Evolutionary conservation across 2,888 invertebrate genomes (phyloP).

Genomic region (Emesis furor): DNA sequence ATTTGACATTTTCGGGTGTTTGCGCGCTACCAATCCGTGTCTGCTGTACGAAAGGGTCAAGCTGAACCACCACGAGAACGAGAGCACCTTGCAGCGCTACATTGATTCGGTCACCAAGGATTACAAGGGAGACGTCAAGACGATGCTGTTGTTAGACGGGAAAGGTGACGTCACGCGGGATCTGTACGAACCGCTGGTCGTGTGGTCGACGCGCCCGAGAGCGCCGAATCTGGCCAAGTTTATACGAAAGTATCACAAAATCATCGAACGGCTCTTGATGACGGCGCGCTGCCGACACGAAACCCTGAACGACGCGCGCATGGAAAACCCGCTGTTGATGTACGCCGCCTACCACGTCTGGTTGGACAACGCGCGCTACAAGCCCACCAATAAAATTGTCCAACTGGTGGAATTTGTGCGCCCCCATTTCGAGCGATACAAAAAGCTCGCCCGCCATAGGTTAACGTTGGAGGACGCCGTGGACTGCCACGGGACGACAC

Average conservation of each 20-base stretch:
- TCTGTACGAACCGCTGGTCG: constrained; percentile 23
- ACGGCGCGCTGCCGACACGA: constrained; percentile 17
- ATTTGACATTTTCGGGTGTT: constrained; percentile 20
- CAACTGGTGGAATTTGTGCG: constrained; percentile 23
- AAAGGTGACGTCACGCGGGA: constrained; percentile 26
- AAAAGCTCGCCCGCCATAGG: constrained; percentile 9
- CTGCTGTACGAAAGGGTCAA: constrained; percentile 18
- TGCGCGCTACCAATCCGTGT: constrained; percentile 13
- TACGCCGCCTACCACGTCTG: constrained; percentile 29
- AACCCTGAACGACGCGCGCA: constrained; percentile 10
- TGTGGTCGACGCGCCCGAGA: constrained; percentile 24
- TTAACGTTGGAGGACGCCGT: constrained; percentile 21
- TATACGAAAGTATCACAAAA: constrained; percentile 17
- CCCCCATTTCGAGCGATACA: constrained; percentile 15
- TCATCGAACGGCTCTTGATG: constrained; percentile 22
- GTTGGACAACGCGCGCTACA: constrained; percentile 21
- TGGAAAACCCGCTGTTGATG: constrained; percentile 16
- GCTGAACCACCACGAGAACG: constrained; percentile 19
- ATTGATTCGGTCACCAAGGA: constrained; percentile 24
- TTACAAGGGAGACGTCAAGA: constrained; percentile 19
- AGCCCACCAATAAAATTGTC: constrained; percentile 15
- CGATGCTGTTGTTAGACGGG: constrained; percentile 20
- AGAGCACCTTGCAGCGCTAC: constrained; percentile 23
- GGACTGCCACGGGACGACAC: constrained; percentile 24
- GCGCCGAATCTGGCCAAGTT: constrained; percentile 24